Evolutionary conservation across 2,888 invertebrate genomes (phyloP).

Genomic region (Drosophila koepferae): DNA sequence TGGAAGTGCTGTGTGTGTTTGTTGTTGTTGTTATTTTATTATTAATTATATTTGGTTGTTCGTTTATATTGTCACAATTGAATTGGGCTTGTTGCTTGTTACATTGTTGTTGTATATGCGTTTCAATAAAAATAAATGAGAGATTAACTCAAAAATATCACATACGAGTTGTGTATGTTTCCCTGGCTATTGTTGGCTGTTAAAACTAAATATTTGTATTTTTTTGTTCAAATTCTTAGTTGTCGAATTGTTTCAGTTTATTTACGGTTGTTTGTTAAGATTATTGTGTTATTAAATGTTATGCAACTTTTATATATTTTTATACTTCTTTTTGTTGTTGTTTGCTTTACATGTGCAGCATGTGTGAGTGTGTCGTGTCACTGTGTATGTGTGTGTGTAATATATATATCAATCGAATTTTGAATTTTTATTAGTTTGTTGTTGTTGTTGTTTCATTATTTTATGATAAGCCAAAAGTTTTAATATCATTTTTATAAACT

Average conservation of each 20-base stretch:
- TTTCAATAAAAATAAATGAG: constrained; percentile 67
- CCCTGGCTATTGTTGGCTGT: constrained; percentile 85
- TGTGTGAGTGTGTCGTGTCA: constrained; percentile 26
- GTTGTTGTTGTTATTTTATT: constrained; percentile 40
- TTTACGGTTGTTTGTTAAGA: constrained; percentile 51
- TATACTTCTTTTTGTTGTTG: constrained; percentile 43
- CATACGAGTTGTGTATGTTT: constrained; percentile 85
- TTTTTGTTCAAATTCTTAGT: constrained; percentile 58
- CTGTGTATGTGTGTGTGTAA: constrained; percentile 40
- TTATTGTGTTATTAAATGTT: constrained; percentile 44
- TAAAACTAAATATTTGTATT: constrained; percentile 81
- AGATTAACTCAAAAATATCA: constrained; percentile 83
- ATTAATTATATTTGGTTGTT: constrained; percentile 46
- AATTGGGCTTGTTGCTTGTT: constrained; percentile 61
- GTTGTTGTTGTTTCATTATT: constrained; percentile 38
- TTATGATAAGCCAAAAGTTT: constrained; percentile 74
- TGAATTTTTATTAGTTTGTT: constrained; percentile 59
- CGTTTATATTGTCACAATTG: constrained; percentile 66
- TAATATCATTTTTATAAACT: constrained; percentile 52
- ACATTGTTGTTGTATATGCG: constrained; percentile 38
- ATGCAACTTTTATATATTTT: constrained; percentile 70
- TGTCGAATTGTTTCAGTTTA: constrained; percentile 47
- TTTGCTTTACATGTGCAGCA: constrained; percentile 61
- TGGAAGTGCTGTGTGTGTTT: constrained; percentile 73
- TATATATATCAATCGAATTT: constrained; percentile 83